Percentiles rank a stretch among this genome's conserved stretches.
Conservation (phyloP, 2,888 invertebrate genomes). For the Nephrotoma guestfalica region DNA sequence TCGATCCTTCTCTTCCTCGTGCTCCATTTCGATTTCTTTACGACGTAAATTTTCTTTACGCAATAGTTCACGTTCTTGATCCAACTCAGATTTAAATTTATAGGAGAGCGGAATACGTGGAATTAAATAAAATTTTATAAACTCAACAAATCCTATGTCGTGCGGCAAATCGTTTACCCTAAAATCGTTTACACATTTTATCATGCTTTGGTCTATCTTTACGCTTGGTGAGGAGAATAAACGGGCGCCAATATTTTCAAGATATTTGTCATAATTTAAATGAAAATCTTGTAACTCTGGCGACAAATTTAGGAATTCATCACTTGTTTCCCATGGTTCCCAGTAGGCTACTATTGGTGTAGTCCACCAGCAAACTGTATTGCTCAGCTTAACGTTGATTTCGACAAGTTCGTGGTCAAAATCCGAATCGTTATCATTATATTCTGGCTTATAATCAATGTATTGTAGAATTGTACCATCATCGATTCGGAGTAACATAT, state of each 20-base stretch:
- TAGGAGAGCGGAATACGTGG: not conserved
- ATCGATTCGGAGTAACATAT: not conserved
- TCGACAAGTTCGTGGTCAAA: not conserved
- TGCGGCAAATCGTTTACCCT: not conserved
- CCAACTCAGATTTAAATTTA: not conserved
- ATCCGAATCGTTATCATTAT: not conserved
- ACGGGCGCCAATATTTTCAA: not conserved
- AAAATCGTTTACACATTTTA: not conserved
- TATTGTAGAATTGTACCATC: not conserved
- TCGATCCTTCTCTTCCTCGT: not conserved
- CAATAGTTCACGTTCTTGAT: not conserved
- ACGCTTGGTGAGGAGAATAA: not conserved
- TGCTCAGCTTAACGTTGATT: not conserved
- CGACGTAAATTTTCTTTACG: not conserved
- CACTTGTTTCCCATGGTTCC: constrained; percentile 4
- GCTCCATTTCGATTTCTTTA: not conserved
- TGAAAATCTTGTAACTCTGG: not conserved
- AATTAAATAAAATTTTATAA: not conserved
- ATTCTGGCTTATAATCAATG: not conserved
- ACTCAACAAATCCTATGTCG: not conserved
- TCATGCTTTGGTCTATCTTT: not conserved
- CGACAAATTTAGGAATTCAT: not conserved
- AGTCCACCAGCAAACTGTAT: not conserved
- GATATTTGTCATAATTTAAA: not conserved
- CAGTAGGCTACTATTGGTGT: constrained; percentile 1